Evolutionary conservation across 1,140 invertebrate genomes (phyloP).

Genomic region (Wasmannia auropunctata): DNA sequence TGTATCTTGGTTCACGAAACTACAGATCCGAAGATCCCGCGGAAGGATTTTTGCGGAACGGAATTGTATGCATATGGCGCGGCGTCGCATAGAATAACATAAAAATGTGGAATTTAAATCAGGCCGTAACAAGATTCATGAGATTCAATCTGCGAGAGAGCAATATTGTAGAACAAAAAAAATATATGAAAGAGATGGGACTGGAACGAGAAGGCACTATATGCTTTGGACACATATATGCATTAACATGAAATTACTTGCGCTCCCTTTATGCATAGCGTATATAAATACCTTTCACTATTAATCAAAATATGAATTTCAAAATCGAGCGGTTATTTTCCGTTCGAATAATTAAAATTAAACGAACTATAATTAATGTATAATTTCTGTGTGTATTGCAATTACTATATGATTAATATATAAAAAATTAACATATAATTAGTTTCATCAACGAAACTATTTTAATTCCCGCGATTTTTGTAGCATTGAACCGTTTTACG

Average conservation of each 20-base stretch:
- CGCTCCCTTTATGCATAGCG: background rate
- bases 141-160: slow-evolving; percentile 33
- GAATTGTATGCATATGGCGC: slow-evolving; percentile 22
- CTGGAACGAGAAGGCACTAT: background rate
- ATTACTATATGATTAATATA: too few relatives aligned
- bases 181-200: background rate
- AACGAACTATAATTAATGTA: too few relatives aligned
- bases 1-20: background rate
- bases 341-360: slow-evolving; percentile 16
- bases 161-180: slow-evolving; percentile 41
- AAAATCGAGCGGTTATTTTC: background rate
- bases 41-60: slow-evolving; percentile 1
- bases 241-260: background rate
- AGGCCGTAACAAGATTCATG: slow-evolving; percentile 27
- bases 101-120: slow-evolving; percentile 49
- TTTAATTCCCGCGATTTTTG: background rate
- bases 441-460: background rate
- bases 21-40: background rate
- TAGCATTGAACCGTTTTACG: background rate
- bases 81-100: slow-evolving; percentile 1
- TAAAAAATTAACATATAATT: background rate
- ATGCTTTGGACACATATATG: background rate
- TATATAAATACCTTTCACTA: background rate
- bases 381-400: too few relatives aligned
- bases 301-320: background rate